Evolutionary conservation across 2,113 vertebrate species (phyloP).

Genomic region (Andinoacara biseriatus): DNA sequence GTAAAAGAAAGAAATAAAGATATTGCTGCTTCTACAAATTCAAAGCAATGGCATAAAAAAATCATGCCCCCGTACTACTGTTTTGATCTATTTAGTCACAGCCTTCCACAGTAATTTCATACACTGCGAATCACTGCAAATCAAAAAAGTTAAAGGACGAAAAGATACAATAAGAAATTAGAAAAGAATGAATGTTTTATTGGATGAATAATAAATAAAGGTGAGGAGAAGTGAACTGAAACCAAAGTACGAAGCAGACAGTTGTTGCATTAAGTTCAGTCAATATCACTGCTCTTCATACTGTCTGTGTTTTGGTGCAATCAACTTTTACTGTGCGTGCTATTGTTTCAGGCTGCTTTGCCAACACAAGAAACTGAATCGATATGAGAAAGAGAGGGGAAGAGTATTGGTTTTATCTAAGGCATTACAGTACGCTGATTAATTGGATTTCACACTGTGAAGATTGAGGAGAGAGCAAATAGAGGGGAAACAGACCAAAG

Average conservation of each 20-base stretch:
- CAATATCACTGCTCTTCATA: conserved; percentile 27
- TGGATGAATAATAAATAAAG: conserved; percentile 29
- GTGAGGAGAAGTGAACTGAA: conserved; percentile 13
- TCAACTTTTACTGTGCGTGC: conserved; percentile 25
- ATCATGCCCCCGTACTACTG: neutral
- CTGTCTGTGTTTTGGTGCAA: conserved; percentile 43
- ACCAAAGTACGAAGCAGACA: conserved; percentile 20
- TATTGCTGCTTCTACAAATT: neutral
- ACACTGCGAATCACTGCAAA: neutral
- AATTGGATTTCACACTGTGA: conserved; percentile 61
- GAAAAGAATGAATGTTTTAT: neutral
- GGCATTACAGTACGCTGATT: conserved; percentile 60
- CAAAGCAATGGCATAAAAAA: neutral
- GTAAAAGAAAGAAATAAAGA: neutral
- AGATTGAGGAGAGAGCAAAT: conserved; percentile 45
- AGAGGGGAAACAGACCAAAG: conserved; percentile 29
- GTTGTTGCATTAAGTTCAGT: conserved; percentile 27
- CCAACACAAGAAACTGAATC: conserved; percentile 49
- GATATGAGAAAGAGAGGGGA: conserved; percentile 39
- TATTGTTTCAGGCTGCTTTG: conserved; percentile 52
- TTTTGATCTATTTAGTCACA: neutral
- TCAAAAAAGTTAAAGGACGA: neutral
- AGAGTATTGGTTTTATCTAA: conserved; percentile 61
- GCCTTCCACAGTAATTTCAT: neutral
- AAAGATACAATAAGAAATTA: neutral